These are phyloP conservation scores for Gastrophryne carolinensis DNA, from an alignment of 2,797 vertebrate genomes.

Conservation along the genomic window DNA sequence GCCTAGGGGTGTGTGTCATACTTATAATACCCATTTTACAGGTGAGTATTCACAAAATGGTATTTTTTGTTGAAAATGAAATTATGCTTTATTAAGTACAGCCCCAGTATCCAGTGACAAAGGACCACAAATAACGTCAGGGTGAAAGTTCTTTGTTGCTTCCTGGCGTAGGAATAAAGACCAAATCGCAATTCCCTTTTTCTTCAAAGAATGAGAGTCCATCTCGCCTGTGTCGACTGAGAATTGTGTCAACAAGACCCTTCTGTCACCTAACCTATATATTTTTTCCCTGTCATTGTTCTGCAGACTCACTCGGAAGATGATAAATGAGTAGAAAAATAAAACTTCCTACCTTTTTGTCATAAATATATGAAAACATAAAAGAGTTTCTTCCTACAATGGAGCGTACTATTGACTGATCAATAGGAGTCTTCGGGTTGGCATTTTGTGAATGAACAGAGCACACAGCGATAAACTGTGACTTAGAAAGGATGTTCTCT, in stretches of 20 bases:
- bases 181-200: neutral
- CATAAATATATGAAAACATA: neutral
- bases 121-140: neutral
- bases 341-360: neutral
- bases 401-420: neutral
- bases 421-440: neutral
- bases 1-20: too few species aligned
- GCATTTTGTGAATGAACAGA: constrained; percentile 21
- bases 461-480: neutral
- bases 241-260: neutral
- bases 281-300: neutral
- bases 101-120: neutral
- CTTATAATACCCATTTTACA: too few species aligned
- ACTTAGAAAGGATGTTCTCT: neutral
- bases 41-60: too few species aligned
- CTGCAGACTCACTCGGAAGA: neutral
- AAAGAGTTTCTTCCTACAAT: neutral
- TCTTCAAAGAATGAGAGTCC: neutral
- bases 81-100: too few species aligned
- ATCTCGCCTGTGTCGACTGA: neutral
- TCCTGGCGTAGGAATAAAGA: neutral
- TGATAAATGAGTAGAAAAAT: constrained; percentile 1
- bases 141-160: neutral
- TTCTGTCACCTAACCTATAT: constrained; percentile 11
- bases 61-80: too few species aligned